Base-by-base conservation (phyloP, 2,113 vertebrate genomes). In the Lepus europaeus region DNA sequence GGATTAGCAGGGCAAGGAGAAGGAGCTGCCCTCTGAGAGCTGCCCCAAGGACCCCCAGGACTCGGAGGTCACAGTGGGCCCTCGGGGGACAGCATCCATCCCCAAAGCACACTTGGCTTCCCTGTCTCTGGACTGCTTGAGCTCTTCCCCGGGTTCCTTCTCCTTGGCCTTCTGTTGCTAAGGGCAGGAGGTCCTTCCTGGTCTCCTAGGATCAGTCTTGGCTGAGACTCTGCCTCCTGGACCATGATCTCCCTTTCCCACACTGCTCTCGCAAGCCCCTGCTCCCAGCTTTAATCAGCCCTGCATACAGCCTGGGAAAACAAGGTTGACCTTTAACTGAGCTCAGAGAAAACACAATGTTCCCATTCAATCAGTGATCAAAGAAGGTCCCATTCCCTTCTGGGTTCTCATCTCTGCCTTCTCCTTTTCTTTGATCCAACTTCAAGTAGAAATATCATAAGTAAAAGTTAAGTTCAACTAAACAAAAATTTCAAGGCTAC, bases 401-500 rank as follows among this genome's bases (percentile, higher is more conserved):
- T 39, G 29, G 31, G 33, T 59, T 19, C 11, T 69, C 25, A 19
- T 14, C 33, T 66, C 27, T 31, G 25, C 4, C 39, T 78, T 70
- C 64, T 59, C 27, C 22, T 69, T 84, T 70, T 17, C 36, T 93
- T 61, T 95, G 76, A 87, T 82, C 53, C 69, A 93, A 90, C 69
- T 87, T 87, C 76, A 93, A 63, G 63, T 39, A 80, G 73, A 90
- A 86, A 82, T 70, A 56, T 56, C 64, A 33, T 79, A 86, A 61
- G 4, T 63, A 74, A 73, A 73, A 39, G 33, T 81, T 90, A 45
- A 84, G 33, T 51, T 91, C 53, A 83, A 74, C 12, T 45, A 29
- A 87, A 66, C 49, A 56, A 45, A 74, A 81, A 25, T 25, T 66
- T n/a, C 29, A 68, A 86, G 59, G 9, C 6, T 29, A 68, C 12